Percentiles rank a stretch among this genome's conserved stretches.
phyloP scores from a whole-genome alignment of 2,113 vertebrate genomes.

The Pollimyrus isidori region DNA sequence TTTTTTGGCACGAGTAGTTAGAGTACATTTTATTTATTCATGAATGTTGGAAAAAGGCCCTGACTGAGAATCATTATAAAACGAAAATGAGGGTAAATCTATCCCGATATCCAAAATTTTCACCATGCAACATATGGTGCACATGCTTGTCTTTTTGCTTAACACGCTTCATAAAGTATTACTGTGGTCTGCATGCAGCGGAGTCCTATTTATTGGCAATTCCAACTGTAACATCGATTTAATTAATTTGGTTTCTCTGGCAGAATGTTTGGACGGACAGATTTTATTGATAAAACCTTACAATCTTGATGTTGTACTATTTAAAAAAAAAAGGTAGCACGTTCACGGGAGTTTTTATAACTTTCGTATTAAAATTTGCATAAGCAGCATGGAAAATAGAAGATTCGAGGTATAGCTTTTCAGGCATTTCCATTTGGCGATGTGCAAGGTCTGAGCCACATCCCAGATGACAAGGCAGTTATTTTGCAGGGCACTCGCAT shows the following conservation, averaged over 20 bases:
- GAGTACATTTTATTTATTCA: not conserved
- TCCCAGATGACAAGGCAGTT: not conserved
- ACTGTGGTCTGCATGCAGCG: not conserved
- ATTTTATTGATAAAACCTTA: not conserved
- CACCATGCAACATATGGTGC: not conserved
- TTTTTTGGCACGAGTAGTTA: not conserved
- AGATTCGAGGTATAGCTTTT: not conserved
- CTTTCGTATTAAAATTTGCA: not conserved
- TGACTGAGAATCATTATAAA: not conserved
- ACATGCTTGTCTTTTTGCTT: not conserved
- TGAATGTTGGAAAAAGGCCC: constrained; percentile 1
- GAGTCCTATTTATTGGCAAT: not conserved
- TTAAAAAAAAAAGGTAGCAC: too few species aligned
- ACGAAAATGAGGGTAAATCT: not conserved
- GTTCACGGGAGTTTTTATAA: not conserved
- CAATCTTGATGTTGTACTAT: not conserved
- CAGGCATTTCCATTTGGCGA: not conserved
- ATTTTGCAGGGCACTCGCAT: not conserved
- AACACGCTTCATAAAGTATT: not conserved
- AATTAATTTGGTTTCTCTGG: not conserved
- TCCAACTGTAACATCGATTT: not conserved
- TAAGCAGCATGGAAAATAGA: not conserved
- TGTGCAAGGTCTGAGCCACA: not conserved
- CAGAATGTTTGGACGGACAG: not conserved
- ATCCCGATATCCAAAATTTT: not conserved